These are phyloP conservation scores for Neofelis nebulosa DNA, from an alignment of 2,113 vertebrate species.

Conservation along the genomic window DNA sequence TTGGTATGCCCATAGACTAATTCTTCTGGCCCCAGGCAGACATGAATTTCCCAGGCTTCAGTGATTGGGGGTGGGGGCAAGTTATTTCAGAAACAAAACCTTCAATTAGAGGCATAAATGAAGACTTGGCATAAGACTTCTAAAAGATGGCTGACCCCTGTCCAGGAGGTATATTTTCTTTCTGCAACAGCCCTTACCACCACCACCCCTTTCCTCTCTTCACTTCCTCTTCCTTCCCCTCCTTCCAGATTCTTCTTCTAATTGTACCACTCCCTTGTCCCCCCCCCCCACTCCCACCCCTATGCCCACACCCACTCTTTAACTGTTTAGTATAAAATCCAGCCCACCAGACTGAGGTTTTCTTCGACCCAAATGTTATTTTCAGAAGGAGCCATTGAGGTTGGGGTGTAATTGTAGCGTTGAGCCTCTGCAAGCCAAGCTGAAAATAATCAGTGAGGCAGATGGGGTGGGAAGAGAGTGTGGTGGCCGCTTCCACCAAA, in stretches of 20 bases:
- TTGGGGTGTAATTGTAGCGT: conserved; percentile 87
- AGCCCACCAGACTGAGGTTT: conserved; percentile 90
- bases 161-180: neutral
- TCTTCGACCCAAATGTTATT: conserved; percentile 87
- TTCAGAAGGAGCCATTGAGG: conserved; percentile 88
- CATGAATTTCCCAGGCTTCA: conserved; percentile 64
- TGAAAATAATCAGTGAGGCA: conserved; percentile 86
- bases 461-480: conserved; percentile 82
- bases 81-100: conserved; percentile 61
- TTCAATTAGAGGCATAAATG: conserved; percentile 59
- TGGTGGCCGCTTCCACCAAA: conserved; percentile 69
- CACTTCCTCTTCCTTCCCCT: conserved; percentile 49
- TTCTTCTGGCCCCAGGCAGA: conserved; percentile 58
- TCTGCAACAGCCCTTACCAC: neutral
- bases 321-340: conserved; percentile 87
- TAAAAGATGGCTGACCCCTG: conserved; percentile 55
- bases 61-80: neutral
- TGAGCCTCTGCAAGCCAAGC: conserved; percentile 83
- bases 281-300: conserved; percentile 58
- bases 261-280: conserved; percentile 74
- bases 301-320: conserved; percentile 85
- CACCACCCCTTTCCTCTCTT: conserved; percentile 47
- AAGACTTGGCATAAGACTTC: conserved; percentile 44
- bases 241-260: conserved; percentile 70
- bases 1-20: conserved; percentile 63